These are phyloP conservation scores for Clivina fossor DNA, from an alignment of 2,888 invertebrate species.

Conservation along the genomic window DNA sequence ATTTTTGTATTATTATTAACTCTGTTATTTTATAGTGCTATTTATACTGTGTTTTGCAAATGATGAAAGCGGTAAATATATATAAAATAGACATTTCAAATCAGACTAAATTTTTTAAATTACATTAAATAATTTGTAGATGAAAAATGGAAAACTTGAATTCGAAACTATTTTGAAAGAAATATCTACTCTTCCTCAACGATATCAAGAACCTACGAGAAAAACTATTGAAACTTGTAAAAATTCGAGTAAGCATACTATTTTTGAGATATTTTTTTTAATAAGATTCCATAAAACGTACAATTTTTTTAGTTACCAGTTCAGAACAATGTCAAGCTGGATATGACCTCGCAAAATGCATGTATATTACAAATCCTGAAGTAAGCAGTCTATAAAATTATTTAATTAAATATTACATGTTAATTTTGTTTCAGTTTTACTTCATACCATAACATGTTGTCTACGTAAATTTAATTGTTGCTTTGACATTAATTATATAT, in stretches of 20 bases:
- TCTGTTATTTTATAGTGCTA: constrained; percentile 52
- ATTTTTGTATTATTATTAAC: constrained; percentile 7
- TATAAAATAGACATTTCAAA: constrained; percentile 8
- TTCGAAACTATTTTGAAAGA: constrained; percentile 56
- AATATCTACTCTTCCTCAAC: constrained; percentile 53
- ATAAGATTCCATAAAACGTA: constrained; percentile 12
- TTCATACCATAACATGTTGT: too few relatives aligned
- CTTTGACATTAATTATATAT: too few relatives aligned
- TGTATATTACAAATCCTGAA: constrained; percentile 55
- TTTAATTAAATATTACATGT: too few relatives aligned
- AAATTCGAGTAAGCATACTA: constrained; percentile 51
- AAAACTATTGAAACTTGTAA: constrained; percentile 54
- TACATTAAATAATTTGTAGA: constrained; percentile 45
- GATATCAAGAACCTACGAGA: constrained; percentile 55
- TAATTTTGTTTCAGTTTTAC: too few relatives aligned
- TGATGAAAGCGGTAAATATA: constrained; percentile 55
- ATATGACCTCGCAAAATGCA: constrained; percentile 56
- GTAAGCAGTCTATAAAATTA: too few relatives aligned
- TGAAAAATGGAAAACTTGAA: constrained; percentile 57
- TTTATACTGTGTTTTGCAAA: constrained; percentile 53
- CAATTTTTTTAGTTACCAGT: constrained; percentile 52
- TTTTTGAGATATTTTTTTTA: constrained; percentile 15
- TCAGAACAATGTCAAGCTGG: constrained; percentile 58
- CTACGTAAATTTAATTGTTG: too few relatives aligned
- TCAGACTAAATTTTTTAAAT: too few relatives aligned